Conservation (phyloP, 2,113 vertebrate genomes). For the Oncorhynchus tshawytscha region DNA sequence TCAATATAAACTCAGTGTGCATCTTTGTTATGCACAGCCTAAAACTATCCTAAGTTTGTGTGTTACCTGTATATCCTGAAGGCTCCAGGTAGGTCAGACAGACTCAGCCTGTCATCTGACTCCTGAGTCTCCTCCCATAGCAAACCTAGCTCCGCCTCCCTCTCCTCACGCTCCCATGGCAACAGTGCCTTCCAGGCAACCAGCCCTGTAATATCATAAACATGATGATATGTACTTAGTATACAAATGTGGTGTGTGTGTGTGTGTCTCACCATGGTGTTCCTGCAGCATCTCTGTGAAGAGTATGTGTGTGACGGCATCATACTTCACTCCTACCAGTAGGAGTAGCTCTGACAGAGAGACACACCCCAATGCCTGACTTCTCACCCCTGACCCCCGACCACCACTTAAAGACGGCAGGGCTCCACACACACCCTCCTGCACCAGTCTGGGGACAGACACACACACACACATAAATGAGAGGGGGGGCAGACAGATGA, state of each 20-base stretch:
- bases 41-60: neutral
- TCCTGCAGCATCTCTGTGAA: slow-evolving; percentile 74
- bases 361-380: slow-evolving; percentile 50
- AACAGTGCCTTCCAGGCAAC: slow-evolving; percentile 60
- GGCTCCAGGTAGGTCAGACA: slow-evolving; percentile 71
- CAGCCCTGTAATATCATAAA: slow-evolving; percentile 45
- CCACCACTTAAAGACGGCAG: slow-evolving; percentile 32
- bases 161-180: slow-evolving; percentile 53
- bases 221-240: neutral
- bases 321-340: slow-evolving; percentile 70
- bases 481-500: neutral
- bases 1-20: neutral
- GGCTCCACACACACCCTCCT: slow-evolving; percentile 60
- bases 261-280: slow-evolving; percentile 36
- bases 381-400: slow-evolving; percentile 8
- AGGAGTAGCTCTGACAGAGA: slow-evolving; percentile 59
- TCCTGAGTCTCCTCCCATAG: slow-evolving; percentile 59
- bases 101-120: slow-evolving; percentile 52
- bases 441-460: slow-evolving; percentile 43
- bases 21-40: no score
- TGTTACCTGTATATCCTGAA: slow-evolving; percentile 70
- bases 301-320: slow-evolving; percentile 61
- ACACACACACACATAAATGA: neutral
- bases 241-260: no score
- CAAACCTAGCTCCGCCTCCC: slow-evolving; percentile 54